Base-by-base conservation (phyloP, 2,888 invertebrate genomes). In the Leptopilina myrica region DNA sequence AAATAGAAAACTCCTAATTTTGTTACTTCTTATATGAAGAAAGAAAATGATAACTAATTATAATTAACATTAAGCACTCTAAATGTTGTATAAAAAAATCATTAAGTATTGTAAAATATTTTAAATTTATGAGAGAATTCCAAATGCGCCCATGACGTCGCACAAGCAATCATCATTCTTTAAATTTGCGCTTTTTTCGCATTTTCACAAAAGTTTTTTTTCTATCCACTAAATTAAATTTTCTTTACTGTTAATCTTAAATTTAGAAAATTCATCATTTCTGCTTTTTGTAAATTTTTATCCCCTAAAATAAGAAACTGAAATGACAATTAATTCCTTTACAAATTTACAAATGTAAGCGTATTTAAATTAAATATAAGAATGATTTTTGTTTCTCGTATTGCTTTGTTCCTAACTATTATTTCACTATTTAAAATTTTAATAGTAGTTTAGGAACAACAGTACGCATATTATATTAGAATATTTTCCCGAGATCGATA, bases 121-220 rank as follows among this genome's bases (percentile, higher is more conserved):
- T 46, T 49, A 40, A n/a, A 73, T 56, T 12, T 73, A 53, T 53
- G 12, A 49, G n/a, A 59, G 33, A 56, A 53, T 56, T 53, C 56
- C n/a, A 73, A 73, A 73, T 73, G 73, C 56, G 56, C 33, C 73
- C 73, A 73, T 73, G 73, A 73, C 73, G 73, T 73, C 73, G 73
- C 73, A 73, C 11, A 73, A 59, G 33, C n/a, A 56, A 56, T 56
- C 56, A 56, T 53, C 12, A 56, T 14, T 73, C 53, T 73, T 59
- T 20, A n/a, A n/a, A n/a, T 5, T 73, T 73, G 20, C 49, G 53
- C 20, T 33, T 73, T 33, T 53, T 33, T 7, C n/a, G 20, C 26
- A 56, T 69, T 56, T 33, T 53, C 26, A 5, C 8, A 11, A 11
- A 11, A 4, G 11, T 49, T 49, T 49, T 11, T 33, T 33, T 33